Evolutionary conservation across 1,140 invertebrate genomes (phyloP).

Genomic region (Helicorthomorpha holstii): DNA sequence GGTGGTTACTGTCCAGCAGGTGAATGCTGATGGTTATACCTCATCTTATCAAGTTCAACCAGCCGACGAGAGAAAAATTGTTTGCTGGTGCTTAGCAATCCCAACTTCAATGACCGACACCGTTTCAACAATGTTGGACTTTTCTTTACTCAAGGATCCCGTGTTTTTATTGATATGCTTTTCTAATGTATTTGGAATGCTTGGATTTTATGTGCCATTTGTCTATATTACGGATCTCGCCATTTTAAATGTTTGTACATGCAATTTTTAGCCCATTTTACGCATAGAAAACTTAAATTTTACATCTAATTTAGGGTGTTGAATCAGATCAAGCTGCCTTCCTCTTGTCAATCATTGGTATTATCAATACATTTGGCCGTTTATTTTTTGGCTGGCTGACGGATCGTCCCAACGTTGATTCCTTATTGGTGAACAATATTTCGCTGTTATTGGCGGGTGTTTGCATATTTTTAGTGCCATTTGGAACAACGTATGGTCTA

Average conservation of each 20-base stretch:
- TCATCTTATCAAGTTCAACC: not conserved
- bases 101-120: constrained; percentile 64
- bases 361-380: constrained; percentile 63
- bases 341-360: constrained; percentile 84
- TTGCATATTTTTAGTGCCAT: constrained; percentile 62
- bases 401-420: constrained; percentile 46
- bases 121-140: constrained; percentile 81
- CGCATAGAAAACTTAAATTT: not conserved
- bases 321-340: constrained; percentile 57
- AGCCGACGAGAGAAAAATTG: not conserved
- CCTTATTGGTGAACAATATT: constrained; percentile 82
- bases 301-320: constrained; percentile 42
- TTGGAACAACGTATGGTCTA: constrained; percentile 55
- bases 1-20: constrained; percentile 9
- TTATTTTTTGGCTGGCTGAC: constrained; percentile 35
- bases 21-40: not conserved
- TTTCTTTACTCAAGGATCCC: constrained; percentile 72
- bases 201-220: constrained; percentile 88
- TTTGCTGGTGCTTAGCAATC: constrained; percentile 56
- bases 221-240: constrained; percentile 80
- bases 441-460: constrained; percentile 79
- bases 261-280: not conserved
- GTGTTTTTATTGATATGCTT: constrained; percentile 83
- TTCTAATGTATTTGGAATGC: constrained; percentile 86
- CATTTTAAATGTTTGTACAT: constrained; percentile 36